Evolutionary conservation across 2,888 invertebrate species (phyloP), one percentile per base, ranked within the genome.

Genomic region (Melikaiella ostensackeni): DNA sequence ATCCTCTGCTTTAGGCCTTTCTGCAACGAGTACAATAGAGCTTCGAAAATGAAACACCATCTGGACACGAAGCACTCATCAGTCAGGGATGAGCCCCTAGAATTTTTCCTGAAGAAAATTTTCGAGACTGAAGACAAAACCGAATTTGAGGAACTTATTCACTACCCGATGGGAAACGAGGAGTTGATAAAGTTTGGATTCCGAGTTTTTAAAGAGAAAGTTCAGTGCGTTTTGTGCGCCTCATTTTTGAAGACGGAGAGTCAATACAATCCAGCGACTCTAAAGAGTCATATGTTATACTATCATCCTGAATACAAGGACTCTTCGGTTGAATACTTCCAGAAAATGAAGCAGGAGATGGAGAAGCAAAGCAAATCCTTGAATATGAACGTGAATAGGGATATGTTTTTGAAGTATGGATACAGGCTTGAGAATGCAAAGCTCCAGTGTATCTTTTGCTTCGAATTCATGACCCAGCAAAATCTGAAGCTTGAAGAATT

Each of bases 41-140:
- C n/a, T 5, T 11, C n/a, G 11, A 63, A 38, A 21, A 63, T 63
- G 33, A 33, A 33, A 21, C 4, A 38, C 0, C 63, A 63, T 11
- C 21, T 63, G 5, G 8, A n/a, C 3, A 11, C 21, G 3, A 63
- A n/a, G 6, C 63, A 63, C 9, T 1, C 63, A 21, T 2, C 3
- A 0, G 33, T 21, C 11, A 21, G 8, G 27, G 21, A n/a, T 6
- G 50, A 42, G n/a, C 77, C 42, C 33, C 9, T 80, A 1, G 24
- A 55, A 13, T 42, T 27, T 73, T 50, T 30, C n/a, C n/a, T 55
- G 24, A 46, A 11, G 38, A 75, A 27, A 16, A 75, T 63, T 30
- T 63, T 64, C 11, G 33, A 63, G 11, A 33, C n/a, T 11, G 63
- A 35, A 8, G 21, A 38, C 9, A 63, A 63, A 21, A 3, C 16